Evolutionary conservation across 2,888 invertebrate species (phyloP), one percentile per base, ranked within the genome.

Genomic region (Diplolepis rosae): DNA sequence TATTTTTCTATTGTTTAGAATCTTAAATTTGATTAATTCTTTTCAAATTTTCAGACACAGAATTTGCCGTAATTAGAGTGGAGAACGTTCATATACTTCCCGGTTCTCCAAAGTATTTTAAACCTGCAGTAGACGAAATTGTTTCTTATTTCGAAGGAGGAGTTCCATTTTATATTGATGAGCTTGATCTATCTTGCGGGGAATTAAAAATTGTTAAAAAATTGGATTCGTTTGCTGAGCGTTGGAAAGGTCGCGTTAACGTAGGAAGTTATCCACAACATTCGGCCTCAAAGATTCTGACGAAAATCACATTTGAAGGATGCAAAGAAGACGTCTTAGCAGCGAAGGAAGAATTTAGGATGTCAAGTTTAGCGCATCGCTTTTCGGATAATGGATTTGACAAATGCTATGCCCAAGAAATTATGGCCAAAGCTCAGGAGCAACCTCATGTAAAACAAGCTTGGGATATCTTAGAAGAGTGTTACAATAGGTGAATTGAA

Each of bases 81-180:
- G 83, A 83, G 51, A 93, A 93, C 85, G 92, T 93, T 0, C 91
- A 91, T 77, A 87, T 92, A 7, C 90, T 93, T 70, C 93, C 93
- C 18, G 93, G 93, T 3, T 91, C 93, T 15, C 93, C 93, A 0
- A 85, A 87, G 68, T 89, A 86, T 76, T 85, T 89, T 66, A 78
- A 87, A 67, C 75, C 79, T 3, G 83, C 86, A n/a, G 70, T 83
- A 2, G 78, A 83, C 9, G 70, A 70, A 39, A 83, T 85, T 54
- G 42, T 83, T 24, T 66, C 80, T 3, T 51, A 51, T 52, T 54
- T 85, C 4, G 70, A 73, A 27, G 66, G 71, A n/a, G 66, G 66
- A 6, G 39, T 18, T 9, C 72, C 76, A 6, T 52, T 79, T 7
- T 74, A 81, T 48, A 71, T 66, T 27, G 81, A 78, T 54, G 70